Conservation (phyloP, 2,888 invertebrate species). For the Philhelius pedissequus region DNA sequence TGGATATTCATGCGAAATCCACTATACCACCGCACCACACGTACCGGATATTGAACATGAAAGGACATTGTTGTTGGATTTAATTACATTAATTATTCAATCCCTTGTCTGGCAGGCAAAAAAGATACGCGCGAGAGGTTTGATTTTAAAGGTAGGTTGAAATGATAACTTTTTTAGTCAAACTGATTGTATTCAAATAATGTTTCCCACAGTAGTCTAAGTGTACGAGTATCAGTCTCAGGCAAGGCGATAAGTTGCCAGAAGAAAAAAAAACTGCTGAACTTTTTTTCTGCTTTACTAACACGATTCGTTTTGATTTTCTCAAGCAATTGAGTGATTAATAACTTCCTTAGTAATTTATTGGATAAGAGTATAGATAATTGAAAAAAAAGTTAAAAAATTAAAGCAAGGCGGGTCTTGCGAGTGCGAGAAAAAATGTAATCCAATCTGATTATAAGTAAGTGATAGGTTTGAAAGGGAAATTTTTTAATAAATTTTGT, state of each 20-base stretch:
- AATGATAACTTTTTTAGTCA: not conserved
- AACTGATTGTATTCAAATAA: not conserved
- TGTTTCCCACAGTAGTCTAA: conserved; percentile 34
- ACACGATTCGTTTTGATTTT: conserved; percentile 33
- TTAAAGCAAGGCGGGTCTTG: not conserved
- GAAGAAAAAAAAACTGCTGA: not conserved
- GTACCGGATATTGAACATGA: conserved; percentile 49
- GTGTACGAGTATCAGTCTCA: no score
- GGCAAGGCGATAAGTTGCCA: conserved; percentile 39
- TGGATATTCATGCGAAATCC: not conserved
- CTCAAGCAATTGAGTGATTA: conserved; percentile 56
- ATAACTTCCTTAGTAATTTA: conserved; percentile 52
- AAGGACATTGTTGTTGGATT: conserved; percentile 38
- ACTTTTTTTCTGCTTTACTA: not conserved
- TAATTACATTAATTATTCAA: conserved; percentile 31
- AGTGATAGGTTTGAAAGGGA: not conserved
- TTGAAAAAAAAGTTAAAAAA: not conserved
- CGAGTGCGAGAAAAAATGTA: not conserved
- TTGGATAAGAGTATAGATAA: not conserved
- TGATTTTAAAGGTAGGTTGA: not conserved
- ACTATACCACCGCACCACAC: not conserved
- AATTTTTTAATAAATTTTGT: no score
- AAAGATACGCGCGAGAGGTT: not conserved
- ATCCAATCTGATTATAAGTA: not conserved
- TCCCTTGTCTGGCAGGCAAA: not conserved